Base-by-base conservation (phyloP, 2,797 vertebrate genomes). In the Muscicapa striata region DNA sequence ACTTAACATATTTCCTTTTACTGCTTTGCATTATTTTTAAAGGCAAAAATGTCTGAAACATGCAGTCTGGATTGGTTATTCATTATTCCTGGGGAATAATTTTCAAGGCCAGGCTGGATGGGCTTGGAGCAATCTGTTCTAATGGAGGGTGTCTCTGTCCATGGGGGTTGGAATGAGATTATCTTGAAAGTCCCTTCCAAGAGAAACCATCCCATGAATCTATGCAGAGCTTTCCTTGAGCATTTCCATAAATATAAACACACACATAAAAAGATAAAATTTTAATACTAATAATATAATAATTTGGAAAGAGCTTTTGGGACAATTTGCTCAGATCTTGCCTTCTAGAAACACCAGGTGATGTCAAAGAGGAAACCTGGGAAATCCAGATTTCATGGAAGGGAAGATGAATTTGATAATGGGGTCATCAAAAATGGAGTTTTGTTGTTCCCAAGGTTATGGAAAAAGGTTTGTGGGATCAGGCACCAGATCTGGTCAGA, bases 241-340 rank as follows among this genome's bases (percentile, higher is more conserved):
- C 5, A 32, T 59, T 91, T 70, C 48, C 38, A 34, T 48, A 38
- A 52, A 67, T 74, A 55, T 64, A 40, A 8, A 32, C 11, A 41
- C 3, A 9, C 0, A 32, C 2, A 38, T 8, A 51, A 5, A 4
- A 10, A 8, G 3, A 4, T 2, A 23, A 14, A 6, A 26, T 2
- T 1, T 23, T 23, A 41, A n/a, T 15, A 26, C 24, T 16, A 43
- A 30, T 11, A 36, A 12, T 26, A 24, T 1, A 51, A 34, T 8
- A 45, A 32, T 55, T 93, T 72, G 9, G 6, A 59, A 16, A 16
- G 6, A 62, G 40, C 9, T 52, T 73, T 41, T 67, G 13, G 12
- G 38, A 22, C 3, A 40, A 51, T 82, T 84, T 91, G 18, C 22
- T 91, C 12, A 66, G 15, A 51, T 66, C 57, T 73, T 66, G 7